Percentiles rank a stretch among this genome's conserved stretches.
Evolutionary conservation across 2,797 vertebrate species (phyloP).

Genomic region (Coregonus ussuriensis): DNA sequence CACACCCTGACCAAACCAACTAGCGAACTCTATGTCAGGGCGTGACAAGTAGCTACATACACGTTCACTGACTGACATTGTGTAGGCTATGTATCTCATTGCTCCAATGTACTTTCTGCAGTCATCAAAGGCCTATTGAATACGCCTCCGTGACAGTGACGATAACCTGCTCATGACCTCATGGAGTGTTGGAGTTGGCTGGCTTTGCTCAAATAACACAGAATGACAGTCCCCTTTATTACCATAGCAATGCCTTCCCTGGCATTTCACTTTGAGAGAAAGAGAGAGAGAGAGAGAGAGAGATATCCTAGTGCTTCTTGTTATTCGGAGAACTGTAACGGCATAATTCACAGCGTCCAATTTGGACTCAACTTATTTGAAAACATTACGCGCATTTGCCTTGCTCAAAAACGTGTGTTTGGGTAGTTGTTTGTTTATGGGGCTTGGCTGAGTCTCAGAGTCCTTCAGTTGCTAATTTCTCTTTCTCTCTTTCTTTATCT

Average conservation of each 20-base stretch:
- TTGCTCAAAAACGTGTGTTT: background rate
- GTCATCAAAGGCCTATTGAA: background rate
- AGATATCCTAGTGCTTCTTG: background rate
- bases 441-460: background rate
- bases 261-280: slow-evolving; percentile 22
- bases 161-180: background rate
- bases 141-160: background rate
- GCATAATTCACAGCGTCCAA: background rate
- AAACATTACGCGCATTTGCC: background rate
- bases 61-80: background rate
- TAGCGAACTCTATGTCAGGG: too few relatives aligned
- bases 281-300: background rate
- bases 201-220: background rate
- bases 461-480: background rate
- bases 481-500: background rate
- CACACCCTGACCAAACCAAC: too few relatives aligned
- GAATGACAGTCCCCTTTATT: slow-evolving; percentile 26
- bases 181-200: background rate
- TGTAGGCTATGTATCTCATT: background rate
- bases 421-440: background rate
- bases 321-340: background rate
- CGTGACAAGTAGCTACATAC: too few relatives aligned
- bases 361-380: background rate
- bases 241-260: slow-evolving; percentile 27
- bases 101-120: background rate